Base-by-base conservation (phyloP, 2,797 vertebrate species). In the Coregonus ussuriensis region DNA sequence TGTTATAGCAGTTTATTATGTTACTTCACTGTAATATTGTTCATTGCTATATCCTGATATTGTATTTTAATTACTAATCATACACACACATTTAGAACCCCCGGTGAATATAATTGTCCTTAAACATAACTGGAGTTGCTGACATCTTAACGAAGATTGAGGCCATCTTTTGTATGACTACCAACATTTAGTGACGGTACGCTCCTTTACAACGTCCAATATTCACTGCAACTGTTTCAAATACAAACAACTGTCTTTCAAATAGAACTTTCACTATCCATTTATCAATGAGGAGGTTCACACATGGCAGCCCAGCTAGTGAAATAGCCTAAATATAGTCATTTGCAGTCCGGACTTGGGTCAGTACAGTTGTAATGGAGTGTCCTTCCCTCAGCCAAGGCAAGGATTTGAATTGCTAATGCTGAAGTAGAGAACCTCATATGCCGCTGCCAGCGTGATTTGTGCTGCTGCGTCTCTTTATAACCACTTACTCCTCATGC, bases 401-500 rank as follows among this genome's bases (percentile, higher is more conserved):
- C 16, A 71, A 71, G 21, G 41, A 29, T 41, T 21, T 52, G 70
- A 71, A 53, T 71, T 21, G 47, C 70, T 15, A 29, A 52, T 71
- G 21, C 47, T 25, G 13, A 25, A 29, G 15, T 68, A 33, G n/a
- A 53, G 21, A 71, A 25, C 18, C 9, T 4, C 70, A 53, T 51
- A n/a, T 6, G 31, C 25, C 5, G 25, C 65, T 71, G 41, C 70
- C 14, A 29, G 21, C 6, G 16, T 16, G 14, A 41, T n/a, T 21
- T 71, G 25, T 53, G 41, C 70, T 25, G 25, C 70, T 54, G 70
- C 14, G 51, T 53, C 21, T 72, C 21, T 72, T 52, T 16, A 54
- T 52, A 7, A 53, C 29, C 21, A 54, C 41, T 54, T 71, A 25
- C 70, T 71, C 70, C 51, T 72, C 70, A 7, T 72, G 15, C 51